A percentile compares a stretch with the other conserved stretches of the same genome.
These are phyloP conservation scores for Phylloscopus trochilus DNA, from an alignment of 2,113 vertebrate genomes.

Conservation along the genomic window DNA sequence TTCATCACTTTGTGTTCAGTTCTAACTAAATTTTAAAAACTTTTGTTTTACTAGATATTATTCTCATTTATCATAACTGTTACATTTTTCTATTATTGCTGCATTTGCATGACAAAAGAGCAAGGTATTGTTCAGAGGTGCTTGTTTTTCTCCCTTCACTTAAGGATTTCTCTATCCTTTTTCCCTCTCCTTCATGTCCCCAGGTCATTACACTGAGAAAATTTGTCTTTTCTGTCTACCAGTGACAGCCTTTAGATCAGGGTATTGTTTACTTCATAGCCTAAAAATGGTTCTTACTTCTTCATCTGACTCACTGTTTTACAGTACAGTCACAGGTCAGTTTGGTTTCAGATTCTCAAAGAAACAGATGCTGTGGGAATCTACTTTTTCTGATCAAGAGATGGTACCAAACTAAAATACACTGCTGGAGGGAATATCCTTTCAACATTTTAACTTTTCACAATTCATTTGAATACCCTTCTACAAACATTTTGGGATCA, in stretches of 20 bases:
- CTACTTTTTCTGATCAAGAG: conserved; percentile 59
- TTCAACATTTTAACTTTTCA: conserved; percentile 1
- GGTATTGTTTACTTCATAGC: conserved; percentile 54
- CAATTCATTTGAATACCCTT: neutral
- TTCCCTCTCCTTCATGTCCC: neutral
- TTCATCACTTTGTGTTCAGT: neutral
- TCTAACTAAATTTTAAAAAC: neutral
- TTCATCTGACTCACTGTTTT: conserved; percentile 67
- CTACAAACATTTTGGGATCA: neutral
- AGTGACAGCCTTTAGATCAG: conserved; percentile 25
- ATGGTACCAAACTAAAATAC: conserved; percentile 4
- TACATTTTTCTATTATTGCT: neutral
- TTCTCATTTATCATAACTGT: neutral
- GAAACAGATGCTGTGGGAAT: conserved; percentile 45
- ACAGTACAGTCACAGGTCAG: conserved; percentile 62
- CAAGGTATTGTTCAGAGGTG: neutral
- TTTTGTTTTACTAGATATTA: neutral
- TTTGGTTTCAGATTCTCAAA: conserved; percentile 70
- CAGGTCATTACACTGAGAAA: neutral
- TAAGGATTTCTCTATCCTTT: neutral
- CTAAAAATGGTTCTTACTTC: conserved; percentile 66
- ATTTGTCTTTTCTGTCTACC: neutral
- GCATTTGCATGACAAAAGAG: neutral
- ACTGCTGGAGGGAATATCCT: neutral
- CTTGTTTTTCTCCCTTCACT: neutral